phyloP scores from a whole-genome alignment of 2,797 vertebrate genomes.

The Gadopsis marmoratus region DNA sequence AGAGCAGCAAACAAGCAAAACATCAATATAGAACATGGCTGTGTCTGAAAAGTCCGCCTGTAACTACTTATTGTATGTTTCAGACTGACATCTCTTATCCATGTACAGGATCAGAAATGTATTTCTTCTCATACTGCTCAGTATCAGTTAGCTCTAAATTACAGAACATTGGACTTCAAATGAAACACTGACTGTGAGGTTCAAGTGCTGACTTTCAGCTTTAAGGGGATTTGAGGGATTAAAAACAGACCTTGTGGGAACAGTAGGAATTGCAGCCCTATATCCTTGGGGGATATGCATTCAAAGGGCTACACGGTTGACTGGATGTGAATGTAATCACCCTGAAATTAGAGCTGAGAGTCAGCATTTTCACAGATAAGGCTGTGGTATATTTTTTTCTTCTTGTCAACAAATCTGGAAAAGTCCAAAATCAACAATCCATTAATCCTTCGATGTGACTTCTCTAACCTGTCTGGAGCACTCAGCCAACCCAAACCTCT shows the following conservation, averaged over 20 bases:
- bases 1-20: slow-evolving; percentile 40
- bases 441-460: neutral
- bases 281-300: neutral
- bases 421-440: slow-evolving; percentile 1
- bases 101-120: neutral
- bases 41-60: slow-evolving; percentile 29
- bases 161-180: neutral
- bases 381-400: slow-evolving; percentile 5
- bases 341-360: slow-evolving; percentile 1
- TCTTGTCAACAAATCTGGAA: neutral
- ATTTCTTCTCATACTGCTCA: neutral
- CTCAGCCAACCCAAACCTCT: neutral
- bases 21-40: slow-evolving; percentile 14
- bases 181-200: slow-evolving; percentile 1
- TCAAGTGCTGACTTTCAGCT: slow-evolving; percentile 18
- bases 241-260: neutral
- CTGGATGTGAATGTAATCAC: slow-evolving; percentile 11
- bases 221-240: slow-evolving; percentile 1
- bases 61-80: neutral
- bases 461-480: neutral
- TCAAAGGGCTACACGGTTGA: neutral
- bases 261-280: neutral
- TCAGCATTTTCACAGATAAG: slow-evolving; percentile 15
- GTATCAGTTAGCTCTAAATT: neutral
- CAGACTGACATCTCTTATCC: neutral